A percentile compares a stretch with the other conserved stretches of the same genome.
Conservation (phyloP, 2,888 invertebrate species). For the Sarcophaga rosellei region DNA sequence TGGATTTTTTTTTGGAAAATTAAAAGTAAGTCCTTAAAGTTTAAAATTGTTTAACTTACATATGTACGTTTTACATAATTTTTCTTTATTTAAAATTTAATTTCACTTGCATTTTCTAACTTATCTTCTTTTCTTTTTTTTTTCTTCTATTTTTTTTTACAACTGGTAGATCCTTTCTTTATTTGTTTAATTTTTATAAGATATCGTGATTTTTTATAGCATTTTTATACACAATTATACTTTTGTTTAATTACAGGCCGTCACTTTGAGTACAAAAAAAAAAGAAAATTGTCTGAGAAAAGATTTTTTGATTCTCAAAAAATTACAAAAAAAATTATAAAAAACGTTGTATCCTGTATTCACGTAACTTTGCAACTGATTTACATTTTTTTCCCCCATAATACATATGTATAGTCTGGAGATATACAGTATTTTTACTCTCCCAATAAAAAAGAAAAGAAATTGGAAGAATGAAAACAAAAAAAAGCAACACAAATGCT, state of each 20-base stretch:
- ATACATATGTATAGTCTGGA: background rate
- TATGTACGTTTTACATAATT: background rate
- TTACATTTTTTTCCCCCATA: conserved; percentile 48
- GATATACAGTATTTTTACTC: background rate
- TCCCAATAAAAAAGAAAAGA: background rate
- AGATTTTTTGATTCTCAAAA: conserved; percentile 40
- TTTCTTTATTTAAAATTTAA: background rate
- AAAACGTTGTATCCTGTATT: conserved; percentile 68
- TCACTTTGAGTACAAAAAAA: conserved; percentile 20
- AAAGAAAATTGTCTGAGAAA: conserved; percentile 52
- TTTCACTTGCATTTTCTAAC: background rate
- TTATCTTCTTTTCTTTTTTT: background rate
- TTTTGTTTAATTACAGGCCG: conserved; percentile 37
- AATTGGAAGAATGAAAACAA: too few relatives aligned
- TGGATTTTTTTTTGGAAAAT: background rate
- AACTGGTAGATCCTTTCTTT: background rate
- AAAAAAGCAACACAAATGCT: background rate
- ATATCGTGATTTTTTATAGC: background rate
- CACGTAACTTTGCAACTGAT: conserved; percentile 73
- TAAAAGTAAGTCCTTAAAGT: background rate
- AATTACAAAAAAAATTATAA: conserved; percentile 54
- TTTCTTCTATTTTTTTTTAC: background rate
- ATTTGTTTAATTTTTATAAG: background rate
- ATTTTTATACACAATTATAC: conserved; percentile 32
- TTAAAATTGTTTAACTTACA: background rate